Base-by-base conservation (phyloP, 2,113 vertebrate genomes). In the Scatophagus argus region DNA sequence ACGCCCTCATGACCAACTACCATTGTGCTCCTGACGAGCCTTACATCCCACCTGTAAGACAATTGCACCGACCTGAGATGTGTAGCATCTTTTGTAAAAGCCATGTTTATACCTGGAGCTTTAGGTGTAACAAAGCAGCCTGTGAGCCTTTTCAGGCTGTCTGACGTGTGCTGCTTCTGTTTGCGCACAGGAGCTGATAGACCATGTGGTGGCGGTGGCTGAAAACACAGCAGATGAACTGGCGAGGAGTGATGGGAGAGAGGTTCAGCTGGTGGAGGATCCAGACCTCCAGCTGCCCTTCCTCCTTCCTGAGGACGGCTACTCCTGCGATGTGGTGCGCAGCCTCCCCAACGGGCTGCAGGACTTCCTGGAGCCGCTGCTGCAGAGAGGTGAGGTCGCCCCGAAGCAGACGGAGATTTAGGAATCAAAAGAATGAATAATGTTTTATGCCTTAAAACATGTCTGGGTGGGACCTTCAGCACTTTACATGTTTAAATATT, bases 221-320 rank as follows among this genome's bases (percentile, higher is more conserved):
- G 98, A 99, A 81, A 99, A 99, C 90, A 99, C 98, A 0, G 98
- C 98, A 0, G 98, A 99, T 12, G 98, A 99, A 87, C 92, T 99
- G 70, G 97, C 98, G 7, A 96, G 98, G 70, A 99, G 98, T 0
- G 98, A 99, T 3, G 97, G 97, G 2, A 84, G 98, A 36, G 98
- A 99, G 76, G 98, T 99, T 9, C 98, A 96, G 66, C 92, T 99
- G 79, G 96, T 99, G 88, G 98, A 99, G 89, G 98, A 99, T 76
- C 98, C 98, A 1, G 98, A 99, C 87, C 94, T 99, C 31, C 98
- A 99, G 92, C 94, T 99, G n/a, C 98, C 98, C 61, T 99, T 99
- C 90, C 96, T 99, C 31, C 87, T 99, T 64, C 98, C 98, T 0
- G 98, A 99, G 92, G 98, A 99, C 34, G 98, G 98, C 47, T 99